Evolutionary conservation across 1,140 invertebrate species (phyloP), one percentile per base, ranked within the genome.

Genomic region (Drosophila subpulchrella): DNA sequence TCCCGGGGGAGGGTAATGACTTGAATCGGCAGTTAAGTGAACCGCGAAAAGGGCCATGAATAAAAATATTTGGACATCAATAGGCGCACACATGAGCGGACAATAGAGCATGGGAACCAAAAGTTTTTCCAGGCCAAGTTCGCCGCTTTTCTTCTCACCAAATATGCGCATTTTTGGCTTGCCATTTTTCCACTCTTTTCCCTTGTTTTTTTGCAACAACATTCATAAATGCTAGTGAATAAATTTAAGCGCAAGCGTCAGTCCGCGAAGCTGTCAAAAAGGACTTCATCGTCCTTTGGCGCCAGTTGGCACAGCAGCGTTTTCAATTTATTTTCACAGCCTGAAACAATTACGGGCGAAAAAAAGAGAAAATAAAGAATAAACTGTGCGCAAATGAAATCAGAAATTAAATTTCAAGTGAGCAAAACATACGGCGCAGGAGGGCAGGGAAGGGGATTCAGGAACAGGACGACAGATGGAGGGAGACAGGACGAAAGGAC

Each of bases 51-150:
- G 76, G 83, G 84, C 79, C 72, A 88, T 88, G 83, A 88, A 88
- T 88, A 88, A 83, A 83, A 88, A 88, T 88, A 88, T 88, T 88
- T 88, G 84, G 83, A 88, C 84, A 88, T 88, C 84, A 89, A 88
- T 83, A 83, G 72, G 58, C 63, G 20, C 62, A 63, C 75, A 77
- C 75, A 77, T 70, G 73, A 75, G 46, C 47, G 72, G 54, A 47
- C 48, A 63, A 57, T 20, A 46, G 48, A 54, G 46, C 54, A 61
- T 88, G 83, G 83, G 83, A 88, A 86, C 77, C 77, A 78, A 57
- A 62, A 59, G 36, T 65, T 79, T 72, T 75, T 57, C 62, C 55
- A 48, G 59, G 48, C 38, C 68, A 60, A 68, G 48, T 65, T 20
- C 17, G 47, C 65, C 38, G 10, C 20, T 65, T 67, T 67, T 46